phyloP scores from a whole-genome alignment of 2,797 vertebrate genomes.

The Sebastiscus tertius region DNA sequence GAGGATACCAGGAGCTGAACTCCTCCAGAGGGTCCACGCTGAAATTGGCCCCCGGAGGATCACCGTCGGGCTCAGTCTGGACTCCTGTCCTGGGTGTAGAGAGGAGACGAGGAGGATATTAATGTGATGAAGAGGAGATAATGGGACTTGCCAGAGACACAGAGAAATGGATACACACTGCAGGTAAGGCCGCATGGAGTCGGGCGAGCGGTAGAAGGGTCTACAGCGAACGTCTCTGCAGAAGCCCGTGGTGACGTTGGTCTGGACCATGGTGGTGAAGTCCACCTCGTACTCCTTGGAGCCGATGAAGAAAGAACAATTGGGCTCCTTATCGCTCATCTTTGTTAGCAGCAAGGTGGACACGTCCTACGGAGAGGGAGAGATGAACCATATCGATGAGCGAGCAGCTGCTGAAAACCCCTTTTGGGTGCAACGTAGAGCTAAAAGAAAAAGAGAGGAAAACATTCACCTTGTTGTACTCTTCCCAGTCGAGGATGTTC shows the following conservation, averaged over 20 bases:
- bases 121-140: not conserved
- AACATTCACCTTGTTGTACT: slow-evolving; percentile 53
- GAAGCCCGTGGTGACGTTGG: slow-evolving; percentile 46
- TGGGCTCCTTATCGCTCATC: slow-evolving; percentile 13
- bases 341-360: slow-evolving; percentile 38
- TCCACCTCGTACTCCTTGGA: slow-evolving; percentile 50
- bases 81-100: slow-evolving; percentile 52
- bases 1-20: slow-evolving; percentile 74
- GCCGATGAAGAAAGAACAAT: slow-evolving; percentile 38
- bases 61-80: not conserved
- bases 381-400: not conserved
- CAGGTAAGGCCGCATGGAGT: slow-evolving; percentile 49
- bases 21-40: slow-evolving; percentile 65
- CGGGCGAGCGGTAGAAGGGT: slow-evolving; percentile 50
- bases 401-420: not conserved
- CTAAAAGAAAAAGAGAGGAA: not conserved
- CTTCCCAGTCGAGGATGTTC: slow-evolving; percentile 30
- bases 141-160: too few species aligned
- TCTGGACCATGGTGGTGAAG: slow-evolving; percentile 66
- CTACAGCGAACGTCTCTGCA: slow-evolving; percentile 47
- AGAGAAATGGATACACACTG: slow-evolving; percentile 31
- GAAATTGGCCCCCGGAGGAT: slow-evolving; percentile 34
- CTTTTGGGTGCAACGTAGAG: not conserved
- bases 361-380: slow-evolving; percentile 10
- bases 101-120: too few species aligned